Base-by-base conservation (phyloP, 2,888 invertebrate species). In the Cantharis rufa region DNA sequence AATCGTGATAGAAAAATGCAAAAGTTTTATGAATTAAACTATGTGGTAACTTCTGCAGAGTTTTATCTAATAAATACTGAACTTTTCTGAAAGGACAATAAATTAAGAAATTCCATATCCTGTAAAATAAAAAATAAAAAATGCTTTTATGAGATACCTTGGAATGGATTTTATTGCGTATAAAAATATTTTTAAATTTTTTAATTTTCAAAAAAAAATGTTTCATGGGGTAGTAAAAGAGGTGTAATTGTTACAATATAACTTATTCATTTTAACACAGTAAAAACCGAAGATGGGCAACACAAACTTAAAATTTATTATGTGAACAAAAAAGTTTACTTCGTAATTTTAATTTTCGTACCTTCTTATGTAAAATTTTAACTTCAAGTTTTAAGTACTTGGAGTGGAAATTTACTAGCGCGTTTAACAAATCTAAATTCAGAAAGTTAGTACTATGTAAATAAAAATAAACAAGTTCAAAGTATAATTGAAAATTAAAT, bases 1-100 rank as follows among this genome's bases (percentile, higher is more conserved):
- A 80, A 81, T 80, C 81, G 79, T 76, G 69, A 62, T 64, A 62
- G 70, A 48, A 74, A 74, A 70, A 72, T 72, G 62, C 69, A 75
- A 73, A 24, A 66, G 66, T 66, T 62, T 28, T 21, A 24, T 70
- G 16, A 66, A 66, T 66, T 66, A 4, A n/a, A 66, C 48, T 48
- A 48, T 24, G 24, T 24, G 24, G 13, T 48, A 48, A 48, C 48
- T 48, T 48, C n/a, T 48, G 48, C 48, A 48, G 13, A 48, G 9
- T n/a, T 48, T 48, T 48, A 48, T 48, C 48, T 48, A 48, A 48
- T 48, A 48, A 48, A 48, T 48, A 48, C 48, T n/a, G 2, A 48
- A 48, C 48, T 48, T 48, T 32, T 48, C 7, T n/a, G 48, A 48
- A 7, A 48, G 9, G 48, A 48, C 9, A 48, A 48, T 28, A 28